A percentile compares a stretch with the other conserved stretches of the same genome.
Evolutionary conservation across 1,140 invertebrate species (phyloP).

Genomic region (Eupristina koningsbergeri): DNA sequence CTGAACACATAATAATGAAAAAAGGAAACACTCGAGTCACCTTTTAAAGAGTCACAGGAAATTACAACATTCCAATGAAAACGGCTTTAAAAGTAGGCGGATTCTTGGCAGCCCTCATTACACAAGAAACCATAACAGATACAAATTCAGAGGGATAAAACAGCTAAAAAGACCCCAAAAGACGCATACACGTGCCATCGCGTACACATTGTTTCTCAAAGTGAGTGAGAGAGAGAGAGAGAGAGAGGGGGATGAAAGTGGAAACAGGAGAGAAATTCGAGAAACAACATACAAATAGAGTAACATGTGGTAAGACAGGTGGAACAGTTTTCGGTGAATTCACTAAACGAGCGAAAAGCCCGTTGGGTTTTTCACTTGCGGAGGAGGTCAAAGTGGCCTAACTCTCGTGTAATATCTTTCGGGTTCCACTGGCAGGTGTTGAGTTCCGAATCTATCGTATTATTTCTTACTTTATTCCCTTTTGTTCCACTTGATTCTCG

Average conservation of each 20-base stretch:
- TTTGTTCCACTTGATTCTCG: not conserved
- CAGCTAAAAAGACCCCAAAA: not conserved
- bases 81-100: not conserved
- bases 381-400: not conserved
- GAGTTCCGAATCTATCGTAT: slow-evolving; percentile 8
- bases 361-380: slow-evolving; percentile 25
- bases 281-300: slow-evolving; percentile 26
- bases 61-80: not conserved
- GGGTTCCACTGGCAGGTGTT: slow-evolving; percentile 26
- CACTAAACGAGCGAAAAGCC: slow-evolving; percentile 18
- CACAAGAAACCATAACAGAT: not conserved
- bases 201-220: not conserved
- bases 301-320: slow-evolving; percentile 41
- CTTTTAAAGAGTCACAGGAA: not conserved
- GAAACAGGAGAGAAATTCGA: slow-evolving; percentile 18
- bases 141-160: not conserved
- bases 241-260: not conserved
- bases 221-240: not conserved
- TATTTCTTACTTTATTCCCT: not conserved
- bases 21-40: not conserved
- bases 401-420: not conserved
- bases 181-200: not conserved
- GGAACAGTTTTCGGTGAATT: slow-evolving; percentile 9
- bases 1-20: not conserved
- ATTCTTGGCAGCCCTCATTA: not conserved